Evolutionary conservation across 1,140 invertebrate species (phyloP).

Genomic region (Micrasema minimum): DNA sequence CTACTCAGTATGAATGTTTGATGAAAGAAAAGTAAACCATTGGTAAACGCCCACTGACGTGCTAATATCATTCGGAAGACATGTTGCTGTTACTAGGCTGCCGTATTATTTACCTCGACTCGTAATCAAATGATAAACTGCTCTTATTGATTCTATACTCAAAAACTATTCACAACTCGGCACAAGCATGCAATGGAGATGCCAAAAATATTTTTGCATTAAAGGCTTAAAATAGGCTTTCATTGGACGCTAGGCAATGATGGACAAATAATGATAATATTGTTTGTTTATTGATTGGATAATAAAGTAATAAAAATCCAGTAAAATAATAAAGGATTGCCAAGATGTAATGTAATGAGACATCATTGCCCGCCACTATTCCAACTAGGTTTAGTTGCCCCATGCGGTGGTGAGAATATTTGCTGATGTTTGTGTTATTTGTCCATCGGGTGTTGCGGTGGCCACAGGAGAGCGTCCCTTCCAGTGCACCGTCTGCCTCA

Average conservation of each 20-base stretch:
- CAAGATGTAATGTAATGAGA: slow-evolving; percentile 15
- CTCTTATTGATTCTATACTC: slow-evolving; percentile 56
- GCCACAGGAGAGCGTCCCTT: slow-evolving; percentile 70
- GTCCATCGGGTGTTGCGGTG: slow-evolving; percentile 17
- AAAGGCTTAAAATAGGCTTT: slow-evolving; percentile 26
- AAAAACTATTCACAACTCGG: slow-evolving; percentile 68
- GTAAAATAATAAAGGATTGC: not conserved
- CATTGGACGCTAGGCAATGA: slow-evolving; percentile 16
- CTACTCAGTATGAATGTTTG: slow-evolving; percentile 31
- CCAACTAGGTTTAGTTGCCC: no score
- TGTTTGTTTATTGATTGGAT: not conserved
- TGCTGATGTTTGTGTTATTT: slow-evolving; percentile 52
- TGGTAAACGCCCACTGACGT: not conserved
- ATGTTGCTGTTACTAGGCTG: not conserved
- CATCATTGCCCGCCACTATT: slow-evolving; percentile 25
- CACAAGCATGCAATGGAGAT: slow-evolving; percentile 66
- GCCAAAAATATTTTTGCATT: slow-evolving; percentile 39
- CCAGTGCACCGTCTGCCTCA: slow-evolving; percentile 74
- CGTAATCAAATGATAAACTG: not conserved
- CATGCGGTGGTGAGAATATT: slow-evolving; percentile 71
- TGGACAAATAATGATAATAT: slow-evolving; percentile 53
- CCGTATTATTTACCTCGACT: not conserved
- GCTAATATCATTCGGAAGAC: not conserved
- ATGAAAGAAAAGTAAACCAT: slow-evolving; percentile 7
- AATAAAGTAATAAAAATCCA: not conserved